Percentiles rank a stretch among this genome's conserved stretches.
Conservation (phyloP, 2,797 vertebrate genomes). For the Enteromius radiatus region DNA sequence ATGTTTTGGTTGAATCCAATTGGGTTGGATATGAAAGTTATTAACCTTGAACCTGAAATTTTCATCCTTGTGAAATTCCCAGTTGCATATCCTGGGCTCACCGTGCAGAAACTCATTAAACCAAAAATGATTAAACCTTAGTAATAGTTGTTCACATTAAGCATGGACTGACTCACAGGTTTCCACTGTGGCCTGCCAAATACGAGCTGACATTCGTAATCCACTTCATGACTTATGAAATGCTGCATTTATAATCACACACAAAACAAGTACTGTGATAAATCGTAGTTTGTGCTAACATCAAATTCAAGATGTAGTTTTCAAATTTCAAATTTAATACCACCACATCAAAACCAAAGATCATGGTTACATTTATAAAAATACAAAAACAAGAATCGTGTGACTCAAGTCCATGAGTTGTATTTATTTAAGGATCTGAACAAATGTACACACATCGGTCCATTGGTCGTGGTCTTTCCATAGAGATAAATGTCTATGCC, state of each 20-base stretch:
- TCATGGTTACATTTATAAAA: background rate
- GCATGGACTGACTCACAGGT: too few relatives aligned
- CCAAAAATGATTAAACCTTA: background rate
- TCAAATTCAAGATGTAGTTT: background rate
- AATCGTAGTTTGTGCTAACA: background rate
- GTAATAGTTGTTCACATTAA: background rate
- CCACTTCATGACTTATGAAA: background rate
- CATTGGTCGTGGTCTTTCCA: constrained; percentile 20
- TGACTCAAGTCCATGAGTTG: background rate
- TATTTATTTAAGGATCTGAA: constrained; percentile 36
- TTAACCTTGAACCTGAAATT: too few relatives aligned
- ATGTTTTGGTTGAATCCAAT: too few relatives aligned
- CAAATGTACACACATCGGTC: constrained; percentile 28
- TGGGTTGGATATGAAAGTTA: too few relatives aligned
- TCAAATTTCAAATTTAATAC: background rate
- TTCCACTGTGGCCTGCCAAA: background rate
- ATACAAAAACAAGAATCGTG: background rate
- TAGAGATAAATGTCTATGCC: constrained; percentile 37
- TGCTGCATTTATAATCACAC: background rate
- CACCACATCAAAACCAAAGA: background rate
- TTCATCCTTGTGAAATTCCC: too few relatives aligned
- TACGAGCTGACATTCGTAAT: background rate
- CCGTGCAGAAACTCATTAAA: background rate
- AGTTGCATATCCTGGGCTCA: too few relatives aligned
- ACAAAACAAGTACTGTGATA: background rate